These are phyloP conservation scores for Suncus etruscus DNA, from an alignment of 2,113 vertebrate species.

Conservation along the genomic window DNA sequence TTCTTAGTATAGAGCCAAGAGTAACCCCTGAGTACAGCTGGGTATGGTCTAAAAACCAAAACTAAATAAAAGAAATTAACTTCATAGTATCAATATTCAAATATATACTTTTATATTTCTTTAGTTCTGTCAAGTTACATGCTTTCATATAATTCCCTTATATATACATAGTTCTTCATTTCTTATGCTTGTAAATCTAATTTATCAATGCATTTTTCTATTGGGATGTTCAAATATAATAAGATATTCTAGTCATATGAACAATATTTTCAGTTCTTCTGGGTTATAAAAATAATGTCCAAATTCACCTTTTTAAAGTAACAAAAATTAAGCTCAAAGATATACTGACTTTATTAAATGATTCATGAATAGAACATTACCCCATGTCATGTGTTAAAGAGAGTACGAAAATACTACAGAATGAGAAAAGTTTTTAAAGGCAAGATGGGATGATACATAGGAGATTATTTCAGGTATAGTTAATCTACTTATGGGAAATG, in stretches of 20 bases:
- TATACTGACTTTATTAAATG: neutral
- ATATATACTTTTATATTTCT: slow-evolving; percentile 10
- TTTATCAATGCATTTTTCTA: neutral
- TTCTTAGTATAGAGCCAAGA: too few relatives aligned
- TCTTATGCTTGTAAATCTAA: slow-evolving; percentile 11
- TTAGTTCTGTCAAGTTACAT: slow-evolving; percentile 28
- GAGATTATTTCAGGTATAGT: neutral
- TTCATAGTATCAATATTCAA: neutral
- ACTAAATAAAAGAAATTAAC: neutral
- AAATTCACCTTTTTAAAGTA: neutral
- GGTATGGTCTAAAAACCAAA: too few relatives aligned
- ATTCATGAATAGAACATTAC: neutral
- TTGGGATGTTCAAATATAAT: neutral
- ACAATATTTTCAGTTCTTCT: neutral
- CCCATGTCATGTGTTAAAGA: neutral
- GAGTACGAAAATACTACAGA: neutral
- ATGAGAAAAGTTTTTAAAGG: neutral
- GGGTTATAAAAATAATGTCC: slow-evolving; percentile 40
- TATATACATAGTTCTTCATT: slow-evolving; percentile 1
- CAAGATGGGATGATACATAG: too few relatives aligned
- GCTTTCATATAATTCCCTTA: neutral
- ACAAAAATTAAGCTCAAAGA: neutral
- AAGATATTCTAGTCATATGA: neutral
- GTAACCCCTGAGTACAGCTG: too few relatives aligned
- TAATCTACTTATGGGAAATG: neutral